Evolutionary conservation across 2,888 invertebrate species (phyloP), one percentile per base, ranked within the genome.

Genomic region (Chrysolina americana): DNA sequence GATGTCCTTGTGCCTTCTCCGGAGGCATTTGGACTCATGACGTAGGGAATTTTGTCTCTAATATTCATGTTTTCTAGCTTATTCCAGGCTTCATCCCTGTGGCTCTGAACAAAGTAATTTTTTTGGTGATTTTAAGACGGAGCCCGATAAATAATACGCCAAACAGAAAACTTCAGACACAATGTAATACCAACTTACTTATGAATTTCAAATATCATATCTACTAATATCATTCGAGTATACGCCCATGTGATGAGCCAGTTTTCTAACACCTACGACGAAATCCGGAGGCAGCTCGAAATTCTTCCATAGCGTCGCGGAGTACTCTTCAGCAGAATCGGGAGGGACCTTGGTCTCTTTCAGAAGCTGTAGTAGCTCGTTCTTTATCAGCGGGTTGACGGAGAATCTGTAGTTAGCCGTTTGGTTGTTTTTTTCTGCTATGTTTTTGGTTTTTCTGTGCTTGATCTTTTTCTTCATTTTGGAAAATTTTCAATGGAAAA

Each of bases 371-470:
- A 80, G 71, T 15, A 80, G 66, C 72, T 80, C 80, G 17, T 79
- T 73, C 53, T 79, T 80, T 41, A 79, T 80, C 47, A 76, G 53
- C 4, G 80, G 80, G 65, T 79, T 80, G 17, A 80, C 80, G 47
- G 71, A 76, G 56, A 80, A 78, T 28, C 78, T 70, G 48, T 71
- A 77, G 68, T 70, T 74, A 41, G 68, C 70, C 19, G 50, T 70
- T 68, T 75, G 68, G 19, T 64, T 65, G 19, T 73, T 65, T 70
- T 80, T 80, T 44, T 80, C 80, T 2, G 77, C 66, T 10, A 79
- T 79, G 44, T 78, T 78, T 75, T 80, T 80, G 9, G 73, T 70
- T 62, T 75, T 72, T 23, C 70, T 65, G 65, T 72, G 70, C 70
- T 73, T 76, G 59, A 76, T 50, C 72, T 76, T 76, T 70, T 76